phyloP scores from a whole-genome alignment of 1,140 invertebrate genomes.

The Phortica variegata region DNA sequence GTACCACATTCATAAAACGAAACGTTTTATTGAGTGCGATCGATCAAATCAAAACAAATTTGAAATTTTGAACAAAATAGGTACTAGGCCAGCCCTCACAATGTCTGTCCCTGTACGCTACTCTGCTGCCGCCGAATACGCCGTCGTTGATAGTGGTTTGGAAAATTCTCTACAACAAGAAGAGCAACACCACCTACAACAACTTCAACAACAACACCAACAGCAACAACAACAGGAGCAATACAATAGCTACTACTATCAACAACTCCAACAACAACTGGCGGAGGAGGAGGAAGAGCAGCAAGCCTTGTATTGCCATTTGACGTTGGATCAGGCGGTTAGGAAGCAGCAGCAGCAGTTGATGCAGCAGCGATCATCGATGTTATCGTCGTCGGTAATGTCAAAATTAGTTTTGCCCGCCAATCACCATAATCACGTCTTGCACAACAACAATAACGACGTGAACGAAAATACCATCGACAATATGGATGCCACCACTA shows the following conservation, averaged over 20 bases:
- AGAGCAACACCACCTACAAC: conserved; percentile 43
- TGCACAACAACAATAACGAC: background rate
- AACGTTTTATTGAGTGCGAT: background rate
- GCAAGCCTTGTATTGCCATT: conserved; percentile 37
- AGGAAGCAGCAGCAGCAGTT: conserved; percentile 50
- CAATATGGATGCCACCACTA: conserved; percentile 41
- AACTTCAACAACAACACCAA: conserved; percentile 32
- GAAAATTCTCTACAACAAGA: conserved; percentile 49
- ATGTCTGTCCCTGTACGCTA: conserved; percentile 59
- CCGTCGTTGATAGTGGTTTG: conserved; percentile 55
- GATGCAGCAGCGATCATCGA: conserved; percentile 54
- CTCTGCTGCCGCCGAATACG: conserved; percentile 57
- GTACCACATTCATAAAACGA: background rate
- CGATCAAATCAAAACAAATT: too few relatives aligned
- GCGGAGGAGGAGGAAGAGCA: conserved; percentile 16
- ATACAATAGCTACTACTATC: conserved; percentile 11
- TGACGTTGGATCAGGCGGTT: conserved; percentile 33
- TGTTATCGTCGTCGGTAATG: conserved; percentile 49
- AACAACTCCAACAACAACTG: conserved; percentile 35
- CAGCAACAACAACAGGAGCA: conserved; percentile 21
- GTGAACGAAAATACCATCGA: conserved; percentile 9
- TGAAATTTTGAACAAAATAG: conserved; percentile 38
- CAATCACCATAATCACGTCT: conserved; percentile 14
- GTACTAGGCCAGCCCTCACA: conserved; percentile 58
- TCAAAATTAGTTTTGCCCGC: conserved; percentile 37